A percentile compares a stretch with the other conserved stretches of the same genome.
Conservation (phyloP, 2,797 vertebrate genomes). For the Onychomys leucogaster region DNA sequence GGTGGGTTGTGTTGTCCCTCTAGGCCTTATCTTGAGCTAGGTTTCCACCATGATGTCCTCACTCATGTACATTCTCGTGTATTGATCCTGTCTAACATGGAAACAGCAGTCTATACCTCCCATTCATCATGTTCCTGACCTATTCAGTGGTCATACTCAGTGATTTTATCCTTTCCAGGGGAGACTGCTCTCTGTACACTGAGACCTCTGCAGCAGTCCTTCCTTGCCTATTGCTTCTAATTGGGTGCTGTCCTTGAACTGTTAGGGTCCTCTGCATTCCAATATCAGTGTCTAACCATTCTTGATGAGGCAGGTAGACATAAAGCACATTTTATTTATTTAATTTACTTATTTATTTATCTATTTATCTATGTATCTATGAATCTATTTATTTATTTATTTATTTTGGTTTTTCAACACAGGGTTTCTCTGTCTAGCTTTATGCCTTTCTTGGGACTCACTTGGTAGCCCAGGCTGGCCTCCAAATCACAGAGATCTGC, state of each 20-base stretch:
- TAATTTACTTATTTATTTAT: too few relatives aligned
- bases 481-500: too few relatives aligned
- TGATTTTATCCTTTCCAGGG: not conserved
- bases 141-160: not conserved
- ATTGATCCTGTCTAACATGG: rapidly evolving
- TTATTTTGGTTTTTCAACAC: too few relatives aligned
- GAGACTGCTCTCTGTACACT: not conserved
- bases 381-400: too few relatives aligned
- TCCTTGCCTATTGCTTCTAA: not conserved
- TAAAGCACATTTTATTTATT: not conserved
- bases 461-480: too few relatives aligned
- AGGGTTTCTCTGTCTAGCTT: too few relatives aligned
- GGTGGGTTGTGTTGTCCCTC: not conserved
- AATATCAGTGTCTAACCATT: not conserved
- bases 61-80: rapidly evolving
- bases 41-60: rapidly evolving
- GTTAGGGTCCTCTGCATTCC: rapidly evolving
- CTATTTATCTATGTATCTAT: too few relatives aligned
- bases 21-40: rapidly evolving
- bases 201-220: rapidly evolving
- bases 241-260: not conserved
- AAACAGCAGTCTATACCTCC: rapidly evolving
- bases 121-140: rapidly evolving
- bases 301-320: not conserved
- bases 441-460: too few relatives aligned